These are phyloP conservation scores for Sinhomidia bicolor DNA, from an alignment of 2,888 invertebrate genomes.

Conservation along the genomic window DNA sequence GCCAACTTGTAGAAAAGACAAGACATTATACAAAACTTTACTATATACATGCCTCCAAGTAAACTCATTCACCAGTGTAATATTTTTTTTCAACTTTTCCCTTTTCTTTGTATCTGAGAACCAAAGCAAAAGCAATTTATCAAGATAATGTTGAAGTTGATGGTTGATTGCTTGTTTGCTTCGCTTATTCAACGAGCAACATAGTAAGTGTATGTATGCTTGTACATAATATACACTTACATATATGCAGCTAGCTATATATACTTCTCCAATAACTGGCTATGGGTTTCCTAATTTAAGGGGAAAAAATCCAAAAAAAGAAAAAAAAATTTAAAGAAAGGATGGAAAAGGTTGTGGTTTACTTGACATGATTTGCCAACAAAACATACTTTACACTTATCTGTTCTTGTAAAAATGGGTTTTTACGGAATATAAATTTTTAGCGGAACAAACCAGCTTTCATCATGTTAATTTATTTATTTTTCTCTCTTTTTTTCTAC, in stretches of 20 bases:
- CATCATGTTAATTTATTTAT: slow-evolving; percentile 39
- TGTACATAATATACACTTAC: no score
- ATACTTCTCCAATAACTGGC: not conserved
- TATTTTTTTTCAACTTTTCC: slow-evolving; percentile 18
- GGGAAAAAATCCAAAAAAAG: not conserved
- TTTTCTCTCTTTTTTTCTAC: not conserved
- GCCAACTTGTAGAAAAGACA: not conserved
- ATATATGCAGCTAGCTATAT: no score
- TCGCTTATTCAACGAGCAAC: slow-evolving; percentile 39
- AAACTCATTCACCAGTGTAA: not conserved
- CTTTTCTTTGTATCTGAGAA: slow-evolving; percentile 5
- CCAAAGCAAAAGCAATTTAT: slow-evolving; percentile 61
- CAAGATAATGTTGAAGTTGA: slow-evolving; percentile 64
- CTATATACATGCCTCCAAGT: not conserved
- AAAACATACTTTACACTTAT: not conserved
- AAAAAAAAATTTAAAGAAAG: not conserved
- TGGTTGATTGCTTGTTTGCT: slow-evolving; percentile 65
- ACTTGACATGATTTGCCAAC: not conserved
- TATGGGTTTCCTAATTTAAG: not conserved
- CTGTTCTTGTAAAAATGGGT: not conserved
- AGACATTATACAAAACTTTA: not conserved
- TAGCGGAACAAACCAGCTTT: slow-evolving; percentile 24
- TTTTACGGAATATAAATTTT: not conserved
- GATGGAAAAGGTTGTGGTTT: not conserved
- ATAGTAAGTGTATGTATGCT: not conserved